A percentile compares a stretch with the other conserved stretches of the same genome.
Conservation (phyloP, 2,113 vertebrate genomes). For the Otolemur garnettii region DNA sequence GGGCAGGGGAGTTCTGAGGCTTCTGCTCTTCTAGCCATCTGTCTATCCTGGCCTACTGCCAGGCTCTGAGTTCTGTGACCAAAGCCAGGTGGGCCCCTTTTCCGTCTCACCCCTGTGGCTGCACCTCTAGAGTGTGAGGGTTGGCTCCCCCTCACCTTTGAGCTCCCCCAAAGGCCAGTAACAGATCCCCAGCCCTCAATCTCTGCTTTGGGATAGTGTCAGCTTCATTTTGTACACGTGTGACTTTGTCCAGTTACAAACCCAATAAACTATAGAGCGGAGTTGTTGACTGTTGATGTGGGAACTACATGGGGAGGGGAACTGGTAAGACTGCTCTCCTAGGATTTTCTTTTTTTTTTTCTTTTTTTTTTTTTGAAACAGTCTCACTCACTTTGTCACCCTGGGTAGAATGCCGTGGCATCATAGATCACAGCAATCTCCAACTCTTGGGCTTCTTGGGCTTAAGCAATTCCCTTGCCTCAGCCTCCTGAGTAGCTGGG, state of each 20-base stretch:
- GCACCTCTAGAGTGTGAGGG: slow-evolving; percentile 72
- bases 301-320: background rate
- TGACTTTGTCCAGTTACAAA: slow-evolving; percentile 93
- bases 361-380: too few species aligned
- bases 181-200: slow-evolving; percentile 62
- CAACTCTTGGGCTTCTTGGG: too few species aligned
- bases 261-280: slow-evolving; percentile 91
- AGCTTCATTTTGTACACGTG: slow-evolving; percentile 93
- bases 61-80: slow-evolving; percentile 82
- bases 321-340: background rate
- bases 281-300: slow-evolving; percentile 63
- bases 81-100: slow-evolving; percentile 75
- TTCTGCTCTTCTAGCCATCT: slow-evolving; percentile 57
- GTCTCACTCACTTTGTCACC: too few species aligned
- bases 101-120: slow-evolving; percentile 62
- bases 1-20: slow-evolving; percentile 18
- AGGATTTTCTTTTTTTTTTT: background rate
- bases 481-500: too few species aligned
- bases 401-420: too few species aligned
- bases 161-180: slow-evolving; percentile 70
- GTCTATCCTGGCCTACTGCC: slow-evolving; percentile 62
- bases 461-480: too few species aligned
- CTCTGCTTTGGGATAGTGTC: slow-evolving; percentile 90
- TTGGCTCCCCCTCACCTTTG: slow-evolving; percentile 67
- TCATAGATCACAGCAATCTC: too few species aligned